Percentiles rank a stretch among this genome's conserved stretches.
These are phyloP conservation scores for Hemicentrotus pulcherrimus DNA, from an alignment of 35 echinoderm and acorn worm species.

Conservation along the genomic window DNA sequence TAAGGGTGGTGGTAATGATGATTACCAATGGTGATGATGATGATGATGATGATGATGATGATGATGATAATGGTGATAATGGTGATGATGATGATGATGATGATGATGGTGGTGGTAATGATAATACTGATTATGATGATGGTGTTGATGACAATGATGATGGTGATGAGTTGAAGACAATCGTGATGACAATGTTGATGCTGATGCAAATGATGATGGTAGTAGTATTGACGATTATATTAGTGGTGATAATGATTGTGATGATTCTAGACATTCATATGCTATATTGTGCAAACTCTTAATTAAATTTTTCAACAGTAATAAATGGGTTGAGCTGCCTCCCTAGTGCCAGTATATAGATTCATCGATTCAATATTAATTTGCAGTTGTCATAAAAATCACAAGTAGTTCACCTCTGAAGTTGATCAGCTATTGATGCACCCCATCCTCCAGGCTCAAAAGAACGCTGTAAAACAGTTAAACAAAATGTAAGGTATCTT, in stretches of 20 bases:
- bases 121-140: neutral
- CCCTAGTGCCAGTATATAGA: too few species aligned
- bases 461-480: constrained; percentile 39
- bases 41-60: neutral
- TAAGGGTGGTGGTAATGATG: neutral
- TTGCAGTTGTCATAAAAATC: neutral
- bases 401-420: constrained; percentile 58
- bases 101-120: neutral
- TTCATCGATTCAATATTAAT: too few species aligned
- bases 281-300: too few species aligned
- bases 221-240: too few species aligned
- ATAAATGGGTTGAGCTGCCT: too few species aligned
- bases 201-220: too few species aligned
- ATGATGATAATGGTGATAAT: neutral
- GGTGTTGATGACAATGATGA: neutral
- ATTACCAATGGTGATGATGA: neutral
- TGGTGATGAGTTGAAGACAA: neutral
- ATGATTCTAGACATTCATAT: too few species aligned
- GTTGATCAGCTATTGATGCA: constrained; percentile 56
- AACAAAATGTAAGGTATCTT: neutral
- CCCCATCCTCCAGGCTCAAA: constrained; percentile 75
- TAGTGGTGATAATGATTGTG: too few species aligned
- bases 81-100: neutral
- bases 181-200: too few species aligned
- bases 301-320: too few species aligned